Evolutionary conservation across 2,888 invertebrate species (phyloP), one percentile per base, ranked within the genome.

Genomic region (Coecobrya sp.): DNA sequence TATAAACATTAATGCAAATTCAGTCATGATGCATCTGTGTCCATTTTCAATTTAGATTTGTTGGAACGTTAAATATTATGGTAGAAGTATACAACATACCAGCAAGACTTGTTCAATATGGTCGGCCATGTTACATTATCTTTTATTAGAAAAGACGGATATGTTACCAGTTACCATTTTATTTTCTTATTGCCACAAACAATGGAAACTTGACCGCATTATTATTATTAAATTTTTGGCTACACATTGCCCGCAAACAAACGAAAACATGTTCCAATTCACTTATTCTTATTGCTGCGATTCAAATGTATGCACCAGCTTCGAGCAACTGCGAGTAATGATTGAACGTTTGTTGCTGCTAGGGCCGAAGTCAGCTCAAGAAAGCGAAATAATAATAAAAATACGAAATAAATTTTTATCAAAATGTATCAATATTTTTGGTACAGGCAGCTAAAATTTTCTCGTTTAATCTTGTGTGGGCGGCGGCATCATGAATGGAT

Each of bases 1-100:
- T 76, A 76, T 42, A 76, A 76, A 76, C 45, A 76, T 76, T 19
- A 76, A 76, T 76, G 73, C 73, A 76, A 76, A 76, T 76, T 45
- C 45, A 25, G 73, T 76, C 73, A 45, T 76, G n/a, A 42, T 84
- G 59, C 36, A 82, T 36, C 65, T 84, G 59, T 65, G 62, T 84
- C 65, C 16, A 65, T 25, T 84, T 84, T 22, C 42, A 42, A 84
- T 36, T 45, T 84, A 22, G 19, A 42, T 76, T 45, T 55, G 7
- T 2, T 25, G 25, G 59, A 62, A 62, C 16, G 16, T 62, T 62
- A n/a, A 62, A 62, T 55, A 62, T 62, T 62, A 22, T 62, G 25
- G 25, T 3, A 25, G 25, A 62, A 25, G 36, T 36, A 7, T 4
- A 7, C 36, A 36, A 4, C 36, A 2, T 7, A 36, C 36, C 7